phyloP scores from a whole-genome alignment of 2,888 invertebrate genomes.

The Eulithis testata region DNA sequence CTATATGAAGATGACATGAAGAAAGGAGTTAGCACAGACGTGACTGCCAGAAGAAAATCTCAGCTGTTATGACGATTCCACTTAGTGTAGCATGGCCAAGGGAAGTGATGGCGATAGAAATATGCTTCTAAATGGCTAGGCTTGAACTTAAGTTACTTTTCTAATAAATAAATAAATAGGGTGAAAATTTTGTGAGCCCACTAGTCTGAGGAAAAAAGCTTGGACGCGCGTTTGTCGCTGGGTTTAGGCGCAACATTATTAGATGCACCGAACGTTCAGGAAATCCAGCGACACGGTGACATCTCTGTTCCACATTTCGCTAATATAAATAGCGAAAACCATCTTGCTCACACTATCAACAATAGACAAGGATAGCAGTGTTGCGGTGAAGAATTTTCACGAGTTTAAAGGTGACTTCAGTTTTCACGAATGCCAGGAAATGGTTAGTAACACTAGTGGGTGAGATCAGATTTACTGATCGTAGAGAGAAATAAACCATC shows the following conservation, averaged over 20 bases:
- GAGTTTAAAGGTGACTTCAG: slow-evolving; percentile 28
- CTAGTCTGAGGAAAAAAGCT: neutral
- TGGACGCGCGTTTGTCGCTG: neutral
- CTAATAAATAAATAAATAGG: too few relatives aligned
- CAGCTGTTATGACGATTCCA: too few relatives aligned
- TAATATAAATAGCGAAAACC: slow-evolving; percentile 36
- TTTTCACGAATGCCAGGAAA: slow-evolving; percentile 24
- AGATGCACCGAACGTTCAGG: slow-evolving; percentile 21
- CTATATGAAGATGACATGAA: too few relatives aligned
- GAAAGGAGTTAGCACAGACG: too few relatives aligned
- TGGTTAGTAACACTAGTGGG: slow-evolving; percentile 3
- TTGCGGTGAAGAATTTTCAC: slow-evolving; percentile 19
- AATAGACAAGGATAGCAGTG: slow-evolving; percentile 22
- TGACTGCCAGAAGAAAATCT: too few relatives aligned
- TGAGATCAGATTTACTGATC: slow-evolving; percentile 11
- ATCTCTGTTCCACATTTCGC: slow-evolving; percentile 32
- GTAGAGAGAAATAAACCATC: slow-evolving; percentile 16
- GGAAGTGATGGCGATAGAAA: too few relatives aligned
- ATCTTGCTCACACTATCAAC: slow-evolving; percentile 20
- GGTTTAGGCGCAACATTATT: slow-evolving; percentile 9
- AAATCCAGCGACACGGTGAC: slow-evolving; percentile 31
- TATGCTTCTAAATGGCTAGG: too few relatives aligned
- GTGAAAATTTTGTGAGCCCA: too few relatives aligned
- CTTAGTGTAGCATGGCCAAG: too few relatives aligned
- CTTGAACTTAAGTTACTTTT: too few relatives aligned